Conservation (phyloP, 2,113 vertebrate genomes). For the Melanostigma gelatinosum region DNA sequence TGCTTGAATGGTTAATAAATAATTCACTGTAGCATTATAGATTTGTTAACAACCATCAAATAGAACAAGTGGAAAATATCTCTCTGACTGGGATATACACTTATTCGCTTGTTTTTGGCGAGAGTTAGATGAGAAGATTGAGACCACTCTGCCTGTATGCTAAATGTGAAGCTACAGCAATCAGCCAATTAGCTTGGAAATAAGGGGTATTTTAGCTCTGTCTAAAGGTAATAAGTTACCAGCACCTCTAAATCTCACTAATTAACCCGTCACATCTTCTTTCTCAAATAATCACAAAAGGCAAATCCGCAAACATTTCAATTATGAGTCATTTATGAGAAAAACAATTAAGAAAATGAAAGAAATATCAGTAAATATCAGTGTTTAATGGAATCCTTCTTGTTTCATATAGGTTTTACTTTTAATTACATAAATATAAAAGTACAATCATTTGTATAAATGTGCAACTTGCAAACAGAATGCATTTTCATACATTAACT, state of each 20-base stretch:
- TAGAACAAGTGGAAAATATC: background rate
- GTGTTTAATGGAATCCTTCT: constrained; percentile 69
- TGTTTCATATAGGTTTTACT: constrained; percentile 70
- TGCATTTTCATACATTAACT: constrained; percentile 81
- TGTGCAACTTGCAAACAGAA: constrained; percentile 85
- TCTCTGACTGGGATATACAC: background rate
- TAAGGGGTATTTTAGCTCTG: background rate
- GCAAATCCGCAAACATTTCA: background rate
- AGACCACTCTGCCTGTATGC: too few relatives aligned
- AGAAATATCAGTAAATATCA: constrained; percentile 55
- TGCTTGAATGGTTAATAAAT: constrained; percentile 5
- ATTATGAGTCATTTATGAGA: background rate
- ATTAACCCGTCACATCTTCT: background rate
- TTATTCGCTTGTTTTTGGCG: background rate
- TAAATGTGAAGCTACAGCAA: background rate
- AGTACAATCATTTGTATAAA: constrained; percentile 87
- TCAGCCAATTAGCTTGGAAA: background rate
- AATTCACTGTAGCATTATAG: background rate
- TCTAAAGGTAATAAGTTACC: background rate
- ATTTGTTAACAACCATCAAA: background rate
- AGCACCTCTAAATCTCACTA: background rate
- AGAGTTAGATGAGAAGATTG: background rate
- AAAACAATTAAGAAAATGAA: constrained; percentile 23
- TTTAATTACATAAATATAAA: constrained; percentile 85
- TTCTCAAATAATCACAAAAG: constrained; percentile 6